Conservation (phyloP, 2,113 vertebrate genomes). For the Hipposideros armiger region DNA sequence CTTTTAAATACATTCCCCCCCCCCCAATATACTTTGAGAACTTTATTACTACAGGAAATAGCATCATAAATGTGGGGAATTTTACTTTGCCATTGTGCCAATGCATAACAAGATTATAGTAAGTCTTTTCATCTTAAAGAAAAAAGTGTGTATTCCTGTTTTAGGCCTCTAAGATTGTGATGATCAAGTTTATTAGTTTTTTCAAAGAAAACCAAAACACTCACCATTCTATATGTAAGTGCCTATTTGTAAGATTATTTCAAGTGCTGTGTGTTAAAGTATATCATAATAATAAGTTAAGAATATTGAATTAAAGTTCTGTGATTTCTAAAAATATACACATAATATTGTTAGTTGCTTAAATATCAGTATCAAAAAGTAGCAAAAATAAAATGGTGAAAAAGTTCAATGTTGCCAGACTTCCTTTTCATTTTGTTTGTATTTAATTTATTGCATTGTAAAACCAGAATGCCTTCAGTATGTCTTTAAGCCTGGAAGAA, state of each 20-base stretch:
- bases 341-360: constrained; percentile 19
- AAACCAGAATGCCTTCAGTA: constrained; percentile 65
- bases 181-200: constrained; percentile 37
- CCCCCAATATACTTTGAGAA: background rate
- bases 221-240: background rate
- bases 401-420: constrained; percentile 56
- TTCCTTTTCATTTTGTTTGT: constrained; percentile 60
- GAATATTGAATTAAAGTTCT: constrained; percentile 48
- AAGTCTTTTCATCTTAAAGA: constrained; percentile 53
- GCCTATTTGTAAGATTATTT: constrained; percentile 52
- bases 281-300: constrained; percentile 27
- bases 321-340: constrained; percentile 17
- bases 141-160: background rate
- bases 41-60: constrained; percentile 54
- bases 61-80: constrained; percentile 8
- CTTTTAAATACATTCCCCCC: background rate
- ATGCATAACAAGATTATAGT: background rate
- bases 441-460: constrained; percentile 61
- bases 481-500: constrained; percentile 74
- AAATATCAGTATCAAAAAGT: constrained; percentile 14
- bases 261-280: constrained; percentile 17
- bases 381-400: constrained; percentile 59
- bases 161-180: constrained; percentile 30
- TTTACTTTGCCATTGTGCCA: constrained; percentile 50
- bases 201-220: constrained; percentile 31